Conservation (phyloP, 2,113 vertebrate genomes). For the Sorex fumeus region DNA sequence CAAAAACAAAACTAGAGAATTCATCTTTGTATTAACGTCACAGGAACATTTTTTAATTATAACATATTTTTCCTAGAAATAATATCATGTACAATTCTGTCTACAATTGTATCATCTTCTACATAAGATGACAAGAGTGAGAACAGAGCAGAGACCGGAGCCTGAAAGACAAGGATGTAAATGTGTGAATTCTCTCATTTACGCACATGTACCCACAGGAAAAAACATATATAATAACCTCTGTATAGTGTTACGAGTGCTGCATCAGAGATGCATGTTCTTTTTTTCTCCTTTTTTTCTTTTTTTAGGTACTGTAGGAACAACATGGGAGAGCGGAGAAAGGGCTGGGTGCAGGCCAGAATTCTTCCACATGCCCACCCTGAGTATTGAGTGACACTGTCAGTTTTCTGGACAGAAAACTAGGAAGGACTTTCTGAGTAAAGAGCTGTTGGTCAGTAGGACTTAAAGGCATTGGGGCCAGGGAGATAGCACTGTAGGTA, state of each 20-base stretch:
- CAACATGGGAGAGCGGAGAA: background rate
- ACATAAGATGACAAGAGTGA: background rate
- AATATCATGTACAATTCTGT: background rate
- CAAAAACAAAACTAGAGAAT: slow-evolving; percentile 3
- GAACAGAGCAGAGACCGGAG: background rate
- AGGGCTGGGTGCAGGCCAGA: background rate
- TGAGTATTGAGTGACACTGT: background rate
- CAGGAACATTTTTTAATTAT: slow-evolving; percentile 11
- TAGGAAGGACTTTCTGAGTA: slow-evolving; percentile 23
- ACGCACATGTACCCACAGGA: background rate
- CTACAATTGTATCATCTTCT: background rate
- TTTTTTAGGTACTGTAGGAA: background rate
- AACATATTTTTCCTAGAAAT: slow-evolving; percentile 15
- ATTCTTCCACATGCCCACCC: background rate
- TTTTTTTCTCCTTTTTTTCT: no score
- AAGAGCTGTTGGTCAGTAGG: background rate
- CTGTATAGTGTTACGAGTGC: no score
- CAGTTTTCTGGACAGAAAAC: slow-evolving; percentile 4
- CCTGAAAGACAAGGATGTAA: background rate
- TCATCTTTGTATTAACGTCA: slow-evolving; percentile 27
- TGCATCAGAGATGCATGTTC: no score
- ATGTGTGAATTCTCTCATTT: background rate
- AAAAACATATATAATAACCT: no score
- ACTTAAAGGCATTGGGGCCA: background rate
- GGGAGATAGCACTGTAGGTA: no score